A percentile compares a stretch with the other conserved stretches of the same genome.
These are phyloP conservation scores for Rhipidura dahli DNA, from an alignment of 2,113 vertebrate species.

Conservation along the genomic window DNA sequence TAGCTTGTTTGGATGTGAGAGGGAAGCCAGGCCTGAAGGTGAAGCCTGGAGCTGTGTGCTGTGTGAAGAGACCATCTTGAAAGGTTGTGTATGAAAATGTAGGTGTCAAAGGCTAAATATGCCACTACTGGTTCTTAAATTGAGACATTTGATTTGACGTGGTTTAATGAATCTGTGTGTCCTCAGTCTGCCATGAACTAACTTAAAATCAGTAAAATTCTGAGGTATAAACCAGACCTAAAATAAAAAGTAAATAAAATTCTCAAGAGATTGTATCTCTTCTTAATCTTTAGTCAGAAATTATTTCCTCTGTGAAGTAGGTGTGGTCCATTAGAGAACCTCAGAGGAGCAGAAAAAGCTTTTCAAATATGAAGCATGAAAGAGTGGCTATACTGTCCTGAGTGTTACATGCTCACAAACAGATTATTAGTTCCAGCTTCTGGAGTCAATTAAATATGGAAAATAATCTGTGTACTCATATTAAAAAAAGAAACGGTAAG, in stretches of 20 bases:
- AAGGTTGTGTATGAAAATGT: neutral
- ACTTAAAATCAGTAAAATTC: neutral
- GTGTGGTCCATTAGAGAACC: neutral
- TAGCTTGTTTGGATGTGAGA: neutral
- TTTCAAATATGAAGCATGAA: neutral
- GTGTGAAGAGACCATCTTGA: neutral
- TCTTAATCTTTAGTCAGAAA: neutral
- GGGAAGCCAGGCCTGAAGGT: neutral
- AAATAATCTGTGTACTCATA: neutral
- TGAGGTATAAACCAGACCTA: neutral
- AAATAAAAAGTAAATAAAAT: neutral
- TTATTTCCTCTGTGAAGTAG: neutral
- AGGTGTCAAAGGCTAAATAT: neutral
- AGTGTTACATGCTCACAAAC: neutral
- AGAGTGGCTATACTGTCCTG: neutral
- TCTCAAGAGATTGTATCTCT: neutral
- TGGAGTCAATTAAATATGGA: conserved; percentile 2
- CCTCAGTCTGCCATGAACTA: neutral
- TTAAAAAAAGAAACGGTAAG: neutral
- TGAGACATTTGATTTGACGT: neutral
- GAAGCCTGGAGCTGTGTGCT: neutral
- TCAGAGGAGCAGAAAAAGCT: neutral
- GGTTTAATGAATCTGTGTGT: neutral
- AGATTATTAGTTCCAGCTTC: neutral
- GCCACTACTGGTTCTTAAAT: neutral